Evolutionary conservation across 2,113 vertebrate species (phyloP).

Genomic region (Mustela lutreola): DNA sequence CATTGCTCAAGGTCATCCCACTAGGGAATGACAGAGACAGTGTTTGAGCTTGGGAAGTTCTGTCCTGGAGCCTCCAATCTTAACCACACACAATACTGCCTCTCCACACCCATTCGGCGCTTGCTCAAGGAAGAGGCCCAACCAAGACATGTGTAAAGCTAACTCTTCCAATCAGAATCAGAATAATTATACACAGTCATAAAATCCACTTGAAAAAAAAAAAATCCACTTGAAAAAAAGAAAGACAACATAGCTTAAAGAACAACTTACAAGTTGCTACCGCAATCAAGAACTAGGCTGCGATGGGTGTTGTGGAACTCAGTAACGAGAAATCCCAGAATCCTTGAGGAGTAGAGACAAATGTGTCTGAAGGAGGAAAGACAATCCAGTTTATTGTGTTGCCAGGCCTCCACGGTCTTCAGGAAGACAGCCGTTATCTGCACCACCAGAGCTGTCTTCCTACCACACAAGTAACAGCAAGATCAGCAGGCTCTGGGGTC

Average conservation of each 20-base stretch:
- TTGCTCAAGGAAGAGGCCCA: not conserved
- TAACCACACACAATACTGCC: not conserved
- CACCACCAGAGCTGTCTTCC: not conserved
- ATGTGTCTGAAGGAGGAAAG: not conserved
- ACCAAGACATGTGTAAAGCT: not conserved
- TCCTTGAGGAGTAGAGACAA: not conserved
- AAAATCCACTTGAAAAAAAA: constrained; percentile 13
- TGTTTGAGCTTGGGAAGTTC: not conserved
- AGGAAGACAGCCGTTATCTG: not conserved
- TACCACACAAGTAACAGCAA: not conserved
- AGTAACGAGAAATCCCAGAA: not conserved
- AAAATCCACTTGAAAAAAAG: not conserved
- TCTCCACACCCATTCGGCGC: not conserved
- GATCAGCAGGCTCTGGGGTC: not conserved
- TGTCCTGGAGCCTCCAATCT: not conserved
- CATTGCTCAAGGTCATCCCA: not conserved
- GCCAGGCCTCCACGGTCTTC: not conserved
- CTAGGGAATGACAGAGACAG: not conserved
- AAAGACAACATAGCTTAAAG: not conserved
- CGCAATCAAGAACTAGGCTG: not conserved
- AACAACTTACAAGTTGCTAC: not conserved
- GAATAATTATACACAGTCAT: not conserved
- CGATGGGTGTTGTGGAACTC: not conserved
- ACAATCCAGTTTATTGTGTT: not conserved
- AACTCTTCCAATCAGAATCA: not conserved